Conservation (phyloP, 2,113 vertebrate species). For the Mesembrinibis cayennensis region DNA sequence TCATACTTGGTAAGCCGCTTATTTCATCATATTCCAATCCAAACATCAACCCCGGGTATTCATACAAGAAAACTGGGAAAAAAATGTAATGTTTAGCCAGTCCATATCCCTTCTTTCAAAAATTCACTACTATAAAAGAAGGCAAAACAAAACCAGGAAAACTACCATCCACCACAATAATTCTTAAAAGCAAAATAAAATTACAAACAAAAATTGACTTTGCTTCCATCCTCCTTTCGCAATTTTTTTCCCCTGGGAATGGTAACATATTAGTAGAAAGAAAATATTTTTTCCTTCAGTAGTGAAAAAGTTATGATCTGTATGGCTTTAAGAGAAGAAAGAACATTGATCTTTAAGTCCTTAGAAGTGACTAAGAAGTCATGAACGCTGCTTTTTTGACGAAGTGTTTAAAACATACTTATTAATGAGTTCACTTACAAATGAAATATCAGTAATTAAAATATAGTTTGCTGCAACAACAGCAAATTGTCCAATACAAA, state of each 20-base stretch:
- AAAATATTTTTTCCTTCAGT: neutral
- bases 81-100: neutral
- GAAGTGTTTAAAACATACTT: neutral
- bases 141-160: neutral
- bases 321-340: neutral
- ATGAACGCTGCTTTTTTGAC: neutral
- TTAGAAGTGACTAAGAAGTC: neutral
- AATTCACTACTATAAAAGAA: neutral
- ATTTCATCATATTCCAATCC: neutral
- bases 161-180: neutral
- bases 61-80: neutral
- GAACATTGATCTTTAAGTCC: neutral
- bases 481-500: neutral
- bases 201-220: neutral
- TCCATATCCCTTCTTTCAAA: neutral
- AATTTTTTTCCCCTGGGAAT: neutral
- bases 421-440: neutral
- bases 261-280: neutral
- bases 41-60: neutral
- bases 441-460: neutral
- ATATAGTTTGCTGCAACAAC: neutral
- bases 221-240: neutral
- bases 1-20: neutral
- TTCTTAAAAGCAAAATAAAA: neutral
- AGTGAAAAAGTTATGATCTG: neutral